Percentiles rank a stretch among this genome's conserved stretches.
Conservation (phyloP, 1,140 invertebrate species). For the Hestina assimilis region DNA sequence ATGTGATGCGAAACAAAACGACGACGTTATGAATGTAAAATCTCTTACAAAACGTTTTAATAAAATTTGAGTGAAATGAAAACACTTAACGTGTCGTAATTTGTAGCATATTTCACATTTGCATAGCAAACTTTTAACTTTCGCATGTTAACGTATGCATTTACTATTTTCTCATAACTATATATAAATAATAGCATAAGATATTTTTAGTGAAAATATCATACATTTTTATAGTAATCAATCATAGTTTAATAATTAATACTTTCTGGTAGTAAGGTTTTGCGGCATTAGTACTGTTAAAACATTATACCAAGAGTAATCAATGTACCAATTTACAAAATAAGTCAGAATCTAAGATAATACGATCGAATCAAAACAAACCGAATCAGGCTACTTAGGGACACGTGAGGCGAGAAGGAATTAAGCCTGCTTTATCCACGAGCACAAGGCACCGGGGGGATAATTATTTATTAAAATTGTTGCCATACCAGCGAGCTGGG, state of each 20-base stretch:
- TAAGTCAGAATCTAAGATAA: conserved; percentile 1
- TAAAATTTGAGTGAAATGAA: conserved; percentile 28
- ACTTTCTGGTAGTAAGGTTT: too few species aligned
- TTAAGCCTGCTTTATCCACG: conserved; percentile 54
- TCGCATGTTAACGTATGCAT: conserved; percentile 1
- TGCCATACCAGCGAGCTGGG: conserved; percentile 41
- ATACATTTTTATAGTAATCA: too few species aligned
- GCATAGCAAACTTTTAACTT: conserved; percentile 16
- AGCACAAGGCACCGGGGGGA: conserved; percentile 35
- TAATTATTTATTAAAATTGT: conserved; percentile 73
- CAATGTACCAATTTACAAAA: not conserved
- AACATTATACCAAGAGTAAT: not conserved
- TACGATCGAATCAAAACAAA: conserved; percentile 5
- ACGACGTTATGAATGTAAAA: conserved; percentile 26
- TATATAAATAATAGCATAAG: too few species aligned
- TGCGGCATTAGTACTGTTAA: too few species aligned
- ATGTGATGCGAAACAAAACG: conserved; percentile 29
- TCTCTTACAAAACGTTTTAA: conserved; percentile 31
- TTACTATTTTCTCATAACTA: conserved; percentile 5
- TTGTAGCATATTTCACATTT: conserved; percentile 14
- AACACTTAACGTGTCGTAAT: conserved; percentile 25
- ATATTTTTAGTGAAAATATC: too few species aligned
- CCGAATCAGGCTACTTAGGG: conserved; percentile 9
- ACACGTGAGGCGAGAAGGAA: conserved; percentile 30
- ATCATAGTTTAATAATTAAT: too few species aligned